Conservation (phyloP, 2,113 vertebrate species). For the Herpetotheres cachinnans region DNA sequence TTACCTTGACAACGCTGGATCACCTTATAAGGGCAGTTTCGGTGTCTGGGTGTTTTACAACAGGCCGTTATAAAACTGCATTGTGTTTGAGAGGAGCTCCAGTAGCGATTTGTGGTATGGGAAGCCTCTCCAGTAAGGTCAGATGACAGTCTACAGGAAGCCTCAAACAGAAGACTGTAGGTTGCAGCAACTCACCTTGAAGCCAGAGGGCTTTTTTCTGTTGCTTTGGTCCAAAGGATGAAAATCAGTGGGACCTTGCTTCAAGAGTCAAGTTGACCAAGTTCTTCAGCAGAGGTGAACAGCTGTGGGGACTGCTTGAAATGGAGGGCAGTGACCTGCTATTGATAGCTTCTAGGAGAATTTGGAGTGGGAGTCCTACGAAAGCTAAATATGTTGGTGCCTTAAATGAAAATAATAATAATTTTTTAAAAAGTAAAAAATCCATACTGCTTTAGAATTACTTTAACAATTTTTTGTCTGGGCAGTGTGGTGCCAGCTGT, state of each 20-base stretch:
- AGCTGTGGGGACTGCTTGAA: not conserved
- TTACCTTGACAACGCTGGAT: not conserved
- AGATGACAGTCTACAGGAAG: not conserved
- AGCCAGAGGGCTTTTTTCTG: not conserved
- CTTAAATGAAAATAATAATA: not conserved
- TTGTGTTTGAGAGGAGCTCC: not conserved
- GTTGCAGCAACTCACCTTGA: fast-evolving
- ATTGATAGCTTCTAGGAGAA: not conserved
- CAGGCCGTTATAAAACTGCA: not conserved
- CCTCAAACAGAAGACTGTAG: not conserved
- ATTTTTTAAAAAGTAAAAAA: not conserved
- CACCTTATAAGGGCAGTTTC: not conserved
- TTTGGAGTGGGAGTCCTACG: not conserved
- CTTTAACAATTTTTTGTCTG: not conserved
- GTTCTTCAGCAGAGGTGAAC: not conserved
- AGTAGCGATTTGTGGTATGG: fast-evolving
- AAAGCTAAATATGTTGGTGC: not conserved
- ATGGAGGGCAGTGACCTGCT: not conserved
- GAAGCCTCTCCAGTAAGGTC: not conserved
- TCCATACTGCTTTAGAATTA: not conserved
- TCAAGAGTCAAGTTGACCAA: not conserved
- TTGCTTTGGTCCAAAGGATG: not conserved
- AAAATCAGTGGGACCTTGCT: not conserved
- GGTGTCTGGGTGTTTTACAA: not conserved
- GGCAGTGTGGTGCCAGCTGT: not conserved